Base-by-base conservation (phyloP, 2,888 invertebrate genomes). In the Ennomos fuscantarius region DNA sequence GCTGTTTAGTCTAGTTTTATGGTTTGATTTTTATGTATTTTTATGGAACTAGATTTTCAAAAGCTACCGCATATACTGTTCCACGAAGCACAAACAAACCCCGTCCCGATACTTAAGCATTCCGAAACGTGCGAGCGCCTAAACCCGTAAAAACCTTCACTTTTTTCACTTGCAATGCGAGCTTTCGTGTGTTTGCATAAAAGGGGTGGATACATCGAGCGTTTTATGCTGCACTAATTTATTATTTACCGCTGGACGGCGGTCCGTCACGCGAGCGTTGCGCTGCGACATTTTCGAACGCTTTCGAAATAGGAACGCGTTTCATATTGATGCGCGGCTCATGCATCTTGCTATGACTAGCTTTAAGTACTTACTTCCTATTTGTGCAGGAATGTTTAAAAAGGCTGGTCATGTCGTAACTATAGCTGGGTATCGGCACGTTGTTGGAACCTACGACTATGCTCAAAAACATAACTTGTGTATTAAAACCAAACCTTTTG, bases 161-260 rank as follows among this genome's bases (percentile, higher is more conserved):
- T 46, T 13, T 46, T 51, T 51, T 44, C 51, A 36, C 42, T 45
- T 41, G 52, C 41, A 52, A 37, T 34, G 47, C 11, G 11, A 48
- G 61, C 36, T 46, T 62, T 49, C 53, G 9, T 49, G 45, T 56
- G 39, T 62, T 13, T 58, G 60, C 49, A 52, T 58, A 44, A 49
- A 47, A 45, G 55, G 55, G 60, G 55, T 55, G 63, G n/a, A 59
- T 60, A 61, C 63, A 62, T 61, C 49, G 60, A 62, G 61, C 61
- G 58, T 43, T 66, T 69, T 65, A 61, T 62, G 63, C 65, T 58
- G 69, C 58, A 59, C 64, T 72, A 68, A 73, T 73, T 68, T 73
- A 73, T 73, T 73, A 73, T 72, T 73, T 66, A 72, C 65, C 55
- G 53, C 37, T 55, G 61, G 62, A 65, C 64, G 62, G 62, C 47